A percentile compares a stretch with the other conserved stretches of the same genome.
Evolutionary conservation across 2,888 invertebrate species (phyloP).

Genomic region (Periphyllus acericola): DNA sequence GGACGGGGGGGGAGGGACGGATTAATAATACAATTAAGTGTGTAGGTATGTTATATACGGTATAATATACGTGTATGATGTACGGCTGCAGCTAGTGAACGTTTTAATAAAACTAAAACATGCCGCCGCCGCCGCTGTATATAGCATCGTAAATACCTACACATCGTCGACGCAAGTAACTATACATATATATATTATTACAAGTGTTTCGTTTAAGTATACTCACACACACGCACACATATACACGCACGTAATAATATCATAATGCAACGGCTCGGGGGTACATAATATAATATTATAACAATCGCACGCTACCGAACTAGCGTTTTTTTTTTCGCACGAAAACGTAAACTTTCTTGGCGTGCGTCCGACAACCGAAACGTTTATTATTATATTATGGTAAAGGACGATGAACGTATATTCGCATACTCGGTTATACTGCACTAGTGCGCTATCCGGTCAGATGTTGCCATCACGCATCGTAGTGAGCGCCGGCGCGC

Average conservation of each 20-base stretch:
- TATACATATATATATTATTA: not conserved
- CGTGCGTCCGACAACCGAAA: not conserved
- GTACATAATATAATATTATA: not conserved
- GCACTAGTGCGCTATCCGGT: too few species aligned
- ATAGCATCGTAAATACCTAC: not conserved
- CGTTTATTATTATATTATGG: too few species aligned
- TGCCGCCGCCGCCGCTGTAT: not conserved
- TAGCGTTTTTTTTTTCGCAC: not conserved
- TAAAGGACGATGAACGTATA: too few species aligned
- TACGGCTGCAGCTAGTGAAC: not conserved
- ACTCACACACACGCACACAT: too few species aligned
- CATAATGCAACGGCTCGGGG: not conserved
- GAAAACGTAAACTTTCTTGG: not conserved
- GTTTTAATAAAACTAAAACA: not conserved
- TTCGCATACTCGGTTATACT: too few species aligned
- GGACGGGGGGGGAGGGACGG: too few species aligned
- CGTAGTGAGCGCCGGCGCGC: too few species aligned
- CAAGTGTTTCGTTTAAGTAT: conserved; percentile 3
- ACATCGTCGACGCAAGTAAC: not conserved
- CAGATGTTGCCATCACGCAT: too few species aligned
- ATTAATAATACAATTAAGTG: too few species aligned
- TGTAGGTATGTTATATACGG: too few species aligned
- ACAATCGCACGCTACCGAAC: conserved; percentile 20
- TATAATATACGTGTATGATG: too few species aligned
- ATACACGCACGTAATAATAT: not conserved